Evolutionary conservation across 1,140 invertebrate species (phyloP).

Genomic region (Pristionchus pacificus): DNA sequence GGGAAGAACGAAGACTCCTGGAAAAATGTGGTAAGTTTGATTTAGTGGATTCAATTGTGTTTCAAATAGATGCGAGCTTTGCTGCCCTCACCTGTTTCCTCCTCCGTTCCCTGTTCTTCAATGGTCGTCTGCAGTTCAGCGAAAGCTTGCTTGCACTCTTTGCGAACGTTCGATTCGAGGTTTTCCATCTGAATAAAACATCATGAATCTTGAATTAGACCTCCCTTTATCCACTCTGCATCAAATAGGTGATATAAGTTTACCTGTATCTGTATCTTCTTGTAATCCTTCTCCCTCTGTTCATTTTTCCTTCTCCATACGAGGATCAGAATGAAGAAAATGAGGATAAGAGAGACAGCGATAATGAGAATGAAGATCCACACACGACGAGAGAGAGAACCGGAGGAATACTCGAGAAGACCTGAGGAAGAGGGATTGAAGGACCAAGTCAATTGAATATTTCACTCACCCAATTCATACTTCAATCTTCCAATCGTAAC

Average conservation of each 20-base stretch:
- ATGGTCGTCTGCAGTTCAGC: conserved; percentile 98
- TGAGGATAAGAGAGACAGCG: neutral
- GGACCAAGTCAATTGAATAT: conserved; percentile 71
- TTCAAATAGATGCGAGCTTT: conserved; percentile 37
- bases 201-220: conserved; percentile 75
- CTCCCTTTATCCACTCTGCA: conserved; percentile 13
- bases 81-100: neutral
- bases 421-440: conserved; percentile 49
- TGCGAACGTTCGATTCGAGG: conserved; percentile 91
- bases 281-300: conserved; percentile 23
- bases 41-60: conserved; percentile 39
- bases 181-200: conserved; percentile 99
- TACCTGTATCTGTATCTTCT: conserved; percentile 68
- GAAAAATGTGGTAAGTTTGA: too few relatives aligned
- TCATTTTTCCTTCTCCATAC: conserved; percentile 11
- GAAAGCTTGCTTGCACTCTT: conserved; percentile 95
- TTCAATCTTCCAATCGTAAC: conserved; percentile 82
- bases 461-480: conserved; percentile 68
- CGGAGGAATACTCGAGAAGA: conserved; percentile 12
- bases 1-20: conserved; percentile 20
- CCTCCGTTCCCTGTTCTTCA: neutral
- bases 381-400: neutral
- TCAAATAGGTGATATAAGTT: conserved; percentile 71
- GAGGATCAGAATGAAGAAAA: conserved; percentile 3
- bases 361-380: neutral